These are phyloP conservation scores for Catostomus latipinnis DNA, from an alignment of 2,797 vertebrate genomes.

Conservation along the genomic window DNA sequence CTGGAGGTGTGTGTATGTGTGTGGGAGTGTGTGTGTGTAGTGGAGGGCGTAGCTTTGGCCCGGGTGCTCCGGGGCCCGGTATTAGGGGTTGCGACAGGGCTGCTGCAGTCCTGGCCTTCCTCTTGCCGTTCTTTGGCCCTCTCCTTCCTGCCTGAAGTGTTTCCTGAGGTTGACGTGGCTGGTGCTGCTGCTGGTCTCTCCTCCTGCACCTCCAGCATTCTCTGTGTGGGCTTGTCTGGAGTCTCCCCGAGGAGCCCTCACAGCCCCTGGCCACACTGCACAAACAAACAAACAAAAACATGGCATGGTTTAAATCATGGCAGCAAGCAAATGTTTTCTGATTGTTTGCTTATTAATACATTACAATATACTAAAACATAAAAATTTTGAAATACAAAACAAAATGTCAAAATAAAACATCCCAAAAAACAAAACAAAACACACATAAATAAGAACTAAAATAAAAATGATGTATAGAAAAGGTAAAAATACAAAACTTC, in stretches of 20 bases:
- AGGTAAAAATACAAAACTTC: too few species aligned
- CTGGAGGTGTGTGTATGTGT: conserved; percentile 70
- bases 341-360: too few species aligned
- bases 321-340: background rate
- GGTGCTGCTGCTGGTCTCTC: conserved; percentile 76
- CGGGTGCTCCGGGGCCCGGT: conserved; percentile 76
- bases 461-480: too few species aligned
- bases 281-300: conserved; percentile 22
- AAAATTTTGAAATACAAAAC: background rate
- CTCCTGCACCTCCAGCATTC: conserved; percentile 98
- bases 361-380: background rate
- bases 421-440: too few species aligned
- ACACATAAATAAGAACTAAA: too few species aligned
- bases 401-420: background rate
- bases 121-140: conserved; percentile 93
- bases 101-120: conserved; percentile 83
- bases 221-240: conserved; percentile 87
- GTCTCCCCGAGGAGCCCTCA: conserved; percentile 93
- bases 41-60: conserved; percentile 72
- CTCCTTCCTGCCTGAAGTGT: conserved; percentile 89
- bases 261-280: conserved; percentile 94
- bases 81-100: conserved; percentile 77
- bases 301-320: background rate
- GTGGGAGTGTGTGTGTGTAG: conserved; percentile 50
- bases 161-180: conserved; percentile 54